Conservation (phyloP, 1,140 invertebrate species). For the Cydia strobilella region DNA sequence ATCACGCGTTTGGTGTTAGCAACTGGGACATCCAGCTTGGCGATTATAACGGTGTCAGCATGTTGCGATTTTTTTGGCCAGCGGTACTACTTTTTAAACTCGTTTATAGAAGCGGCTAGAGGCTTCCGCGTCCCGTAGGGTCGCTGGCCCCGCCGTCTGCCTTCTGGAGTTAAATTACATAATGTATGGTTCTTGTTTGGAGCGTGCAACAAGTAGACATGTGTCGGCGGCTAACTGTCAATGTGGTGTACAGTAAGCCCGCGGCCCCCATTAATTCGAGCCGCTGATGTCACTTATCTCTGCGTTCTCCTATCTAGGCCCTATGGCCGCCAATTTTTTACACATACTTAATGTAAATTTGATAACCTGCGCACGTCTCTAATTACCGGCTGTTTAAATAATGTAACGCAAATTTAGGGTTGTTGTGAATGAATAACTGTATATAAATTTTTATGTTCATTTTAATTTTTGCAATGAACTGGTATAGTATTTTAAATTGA, state of each 20-base stretch:
- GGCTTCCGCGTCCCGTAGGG: conserved; percentile 79
- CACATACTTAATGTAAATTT: conserved; percentile 70
- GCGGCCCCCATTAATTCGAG: conserved; percentile 79
- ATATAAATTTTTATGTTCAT: conserved; percentile 40
- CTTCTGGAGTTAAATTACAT: conserved; percentile 80
- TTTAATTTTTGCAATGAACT: conserved; percentile 41
- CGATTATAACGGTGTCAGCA: conserved; percentile 81
- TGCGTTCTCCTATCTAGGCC: conserved; percentile 77
- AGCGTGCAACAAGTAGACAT: conserved; percentile 81
- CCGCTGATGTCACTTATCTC: conserved; percentile 80
- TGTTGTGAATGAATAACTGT: conserved; percentile 45
- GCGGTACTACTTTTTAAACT: conserved; percentile 81
- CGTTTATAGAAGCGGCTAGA: conserved; percentile 80
- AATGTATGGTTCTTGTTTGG: conserved; percentile 78
- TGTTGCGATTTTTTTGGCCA: conserved; percentile 81
- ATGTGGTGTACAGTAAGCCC: conserved; percentile 80
- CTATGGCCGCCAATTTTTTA: conserved; percentile 78
- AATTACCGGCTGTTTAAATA: conserved; percentile 60
- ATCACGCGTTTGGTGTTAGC: conserved; percentile 71
- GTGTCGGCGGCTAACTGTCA: conserved; percentile 80
- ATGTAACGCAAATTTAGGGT: conserved; percentile 53
- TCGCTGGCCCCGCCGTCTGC: conserved; percentile 74
- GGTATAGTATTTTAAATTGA: conserved; percentile 33
- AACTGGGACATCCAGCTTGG: conserved; percentile 80
- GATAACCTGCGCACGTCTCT: conserved; percentile 69